phyloP scores from a whole-genome alignment of 1,140 invertebrate genomes.

The Apis laboriosa region DNA sequence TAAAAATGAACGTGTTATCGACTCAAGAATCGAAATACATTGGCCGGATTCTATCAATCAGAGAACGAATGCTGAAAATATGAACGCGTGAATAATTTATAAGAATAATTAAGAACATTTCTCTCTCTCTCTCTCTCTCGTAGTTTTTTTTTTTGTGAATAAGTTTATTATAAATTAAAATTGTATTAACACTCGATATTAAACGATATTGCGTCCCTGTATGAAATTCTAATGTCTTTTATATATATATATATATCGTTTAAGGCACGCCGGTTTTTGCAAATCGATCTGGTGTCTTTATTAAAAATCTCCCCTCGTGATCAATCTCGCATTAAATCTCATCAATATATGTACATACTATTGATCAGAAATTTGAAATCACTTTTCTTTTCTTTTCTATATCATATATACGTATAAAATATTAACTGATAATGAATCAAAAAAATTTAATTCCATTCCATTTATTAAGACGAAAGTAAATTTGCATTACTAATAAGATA shows the following conservation, averaged over 20 bases:
- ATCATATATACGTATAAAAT: no score
- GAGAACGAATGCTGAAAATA: not conserved
- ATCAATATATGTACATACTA: no score
- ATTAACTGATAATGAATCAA: no score
- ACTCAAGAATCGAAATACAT: conserved; percentile 35
- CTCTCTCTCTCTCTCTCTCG: not conserved
- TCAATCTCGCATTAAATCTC: not conserved
- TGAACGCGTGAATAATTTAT: conserved; percentile 15
- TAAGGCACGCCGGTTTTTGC: conserved; percentile 62
- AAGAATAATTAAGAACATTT: conserved; percentile 17
- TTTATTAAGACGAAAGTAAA: no score
- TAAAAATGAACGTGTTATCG: conserved; percentile 39
- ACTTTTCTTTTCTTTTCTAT: no score
- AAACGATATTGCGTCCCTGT: not conserved
- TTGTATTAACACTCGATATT: not conserved
- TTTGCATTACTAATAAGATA: no score
- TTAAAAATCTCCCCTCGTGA: not conserved
- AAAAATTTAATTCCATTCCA: no score
- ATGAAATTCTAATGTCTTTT: not conserved
- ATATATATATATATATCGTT: conserved; percentile 10
- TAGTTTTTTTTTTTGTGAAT: not conserved
- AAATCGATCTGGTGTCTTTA: conserved; percentile 24
- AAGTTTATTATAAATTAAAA: not conserved
- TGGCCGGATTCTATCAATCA: not conserved
- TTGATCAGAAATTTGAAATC: no score